phyloP scores from a whole-genome alignment of 2,797 vertebrate species.

The Cygnus olor region DNA sequence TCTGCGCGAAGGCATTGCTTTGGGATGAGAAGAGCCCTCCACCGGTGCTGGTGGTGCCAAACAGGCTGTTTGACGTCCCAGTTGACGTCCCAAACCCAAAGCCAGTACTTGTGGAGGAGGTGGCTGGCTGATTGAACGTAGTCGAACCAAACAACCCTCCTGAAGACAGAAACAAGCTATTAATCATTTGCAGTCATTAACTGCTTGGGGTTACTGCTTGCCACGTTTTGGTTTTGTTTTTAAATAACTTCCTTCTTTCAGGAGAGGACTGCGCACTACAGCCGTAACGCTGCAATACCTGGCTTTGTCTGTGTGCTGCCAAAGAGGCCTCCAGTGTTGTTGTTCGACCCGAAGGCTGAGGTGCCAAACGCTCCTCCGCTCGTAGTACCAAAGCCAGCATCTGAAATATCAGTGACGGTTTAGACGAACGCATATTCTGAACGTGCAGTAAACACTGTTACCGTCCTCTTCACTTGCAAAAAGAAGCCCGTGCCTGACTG shows the following conservation, averaged over 20 bases:
- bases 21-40: slow-evolving; percentile 91
- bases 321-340: slow-evolving; percentile 89
- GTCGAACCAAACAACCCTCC: slow-evolving; percentile 92
- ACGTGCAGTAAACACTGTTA: fast-evolving
- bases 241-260: no score
- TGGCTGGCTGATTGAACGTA: slow-evolving; percentile 92
- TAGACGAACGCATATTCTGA: fast-evolving
- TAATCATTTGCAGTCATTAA: not conserved
- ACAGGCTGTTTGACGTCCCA: slow-evolving; percentile 88
- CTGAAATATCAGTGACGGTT: slow-evolving; percentile 65
- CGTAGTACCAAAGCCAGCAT: slow-evolving; percentile 86
- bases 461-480: not conserved
- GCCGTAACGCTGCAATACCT: slow-evolving; percentile 74
- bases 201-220: no score
- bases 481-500: fast-evolving
- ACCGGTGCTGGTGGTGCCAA: slow-evolving; percentile 87
- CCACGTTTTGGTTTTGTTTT: no score
- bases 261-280: fast-evolving
- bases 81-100: slow-evolving; percentile 91
- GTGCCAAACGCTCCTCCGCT: slow-evolving; percentile 88
- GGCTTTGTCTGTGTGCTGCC: slow-evolving; percentile 91
- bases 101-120: slow-evolving; percentile 89
- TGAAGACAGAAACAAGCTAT: slow-evolving; percentile 31
- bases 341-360: slow-evolving; percentile 89
- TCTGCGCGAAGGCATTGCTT: slow-evolving; percentile 92